A percentile compares a stretch with the other conserved stretches of the same genome.
Evolutionary conservation across 2,113 vertebrate genomes (phyloP).

Genomic region (Cephalopterus ornatus): DNA sequence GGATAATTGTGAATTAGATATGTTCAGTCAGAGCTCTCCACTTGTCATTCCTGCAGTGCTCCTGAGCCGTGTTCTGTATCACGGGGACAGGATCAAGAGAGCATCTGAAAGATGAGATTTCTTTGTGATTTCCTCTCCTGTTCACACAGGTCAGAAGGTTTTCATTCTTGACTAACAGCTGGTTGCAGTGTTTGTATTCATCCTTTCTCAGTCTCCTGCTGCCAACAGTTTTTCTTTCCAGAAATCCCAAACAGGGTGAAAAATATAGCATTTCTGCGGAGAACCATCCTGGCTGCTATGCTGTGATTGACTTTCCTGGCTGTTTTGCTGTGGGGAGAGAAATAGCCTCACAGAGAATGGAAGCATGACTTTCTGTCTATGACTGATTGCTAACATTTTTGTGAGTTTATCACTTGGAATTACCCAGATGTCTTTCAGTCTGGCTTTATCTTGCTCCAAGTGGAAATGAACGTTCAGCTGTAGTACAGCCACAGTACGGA

Average conservation of each 20-base stretch:
- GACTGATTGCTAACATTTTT: background rate
- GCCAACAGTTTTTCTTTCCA: background rate
- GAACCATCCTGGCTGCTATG: accelerated
- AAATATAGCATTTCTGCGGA: background rate
- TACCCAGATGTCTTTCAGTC: background rate
- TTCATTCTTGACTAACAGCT: background rate
- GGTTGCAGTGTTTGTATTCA: background rate
- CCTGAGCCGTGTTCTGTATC: accelerated
- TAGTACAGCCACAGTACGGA: background rate
- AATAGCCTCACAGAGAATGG: background rate
- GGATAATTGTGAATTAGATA: background rate
- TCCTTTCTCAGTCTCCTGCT: background rate
- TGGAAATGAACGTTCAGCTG: background rate
- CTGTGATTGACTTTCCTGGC: background rate
- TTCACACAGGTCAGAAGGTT: background rate
- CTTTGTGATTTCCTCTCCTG: background rate
- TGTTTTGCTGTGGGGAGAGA: background rate
- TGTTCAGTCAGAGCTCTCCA: background rate
- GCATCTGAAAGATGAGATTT: background rate
- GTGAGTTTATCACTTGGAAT: background rate
- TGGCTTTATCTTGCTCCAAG: background rate
- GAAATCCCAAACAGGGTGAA: background rate
- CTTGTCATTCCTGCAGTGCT: background rate
- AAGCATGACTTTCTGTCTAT: background rate
- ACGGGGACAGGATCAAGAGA: accelerated